These are phyloP conservation scores for Pseudomugil tenellus DNA, from an alignment of 2,797 vertebrate species.

Conservation along the genomic window DNA sequence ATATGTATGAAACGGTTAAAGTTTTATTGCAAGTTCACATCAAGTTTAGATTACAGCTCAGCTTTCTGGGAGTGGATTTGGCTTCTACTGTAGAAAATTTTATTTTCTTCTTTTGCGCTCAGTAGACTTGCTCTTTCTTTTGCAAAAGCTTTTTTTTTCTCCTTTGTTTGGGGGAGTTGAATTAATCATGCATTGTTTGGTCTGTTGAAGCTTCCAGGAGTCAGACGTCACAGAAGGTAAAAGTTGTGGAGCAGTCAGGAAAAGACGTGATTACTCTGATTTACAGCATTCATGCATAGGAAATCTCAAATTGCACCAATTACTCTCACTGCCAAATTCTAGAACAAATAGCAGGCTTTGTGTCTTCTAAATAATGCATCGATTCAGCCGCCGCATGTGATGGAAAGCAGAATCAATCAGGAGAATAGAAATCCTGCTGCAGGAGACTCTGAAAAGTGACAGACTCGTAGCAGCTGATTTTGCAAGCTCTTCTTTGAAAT, in stretches of 20 bases:
- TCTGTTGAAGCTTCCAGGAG: conserved; percentile 45
- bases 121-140: neutral
- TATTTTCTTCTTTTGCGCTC: neutral
- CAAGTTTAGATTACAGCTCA: conserved; percentile 2
- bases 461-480: conserved; percentile 28
- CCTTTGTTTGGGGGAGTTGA: neutral
- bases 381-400: conserved; percentile 4
- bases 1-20: neutral
- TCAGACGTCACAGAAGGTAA: conserved; percentile 52
- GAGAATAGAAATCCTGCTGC: conserved; percentile 15
- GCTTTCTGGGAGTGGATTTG: conserved; percentile 22
- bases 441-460: conserved; percentile 12
- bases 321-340: neutral
- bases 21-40: neutral
- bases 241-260: neutral
- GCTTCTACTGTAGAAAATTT: conserved; percentile 18
- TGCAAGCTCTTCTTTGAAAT: conserved; percentile 4
- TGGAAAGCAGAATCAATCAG: conserved; percentile 10
- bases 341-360: too few species aligned
- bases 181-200: conserved; percentile 32
- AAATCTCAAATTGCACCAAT: neutral
- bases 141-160: neutral
- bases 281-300: neutral
- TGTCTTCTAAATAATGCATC: neutral
- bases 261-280: neutral